Percentiles rank a stretch among this genome's conserved stretches.
phyloP scores from a whole-genome alignment of 2,888 invertebrate genomes.

The Drosophila maculinotata region DNA sequence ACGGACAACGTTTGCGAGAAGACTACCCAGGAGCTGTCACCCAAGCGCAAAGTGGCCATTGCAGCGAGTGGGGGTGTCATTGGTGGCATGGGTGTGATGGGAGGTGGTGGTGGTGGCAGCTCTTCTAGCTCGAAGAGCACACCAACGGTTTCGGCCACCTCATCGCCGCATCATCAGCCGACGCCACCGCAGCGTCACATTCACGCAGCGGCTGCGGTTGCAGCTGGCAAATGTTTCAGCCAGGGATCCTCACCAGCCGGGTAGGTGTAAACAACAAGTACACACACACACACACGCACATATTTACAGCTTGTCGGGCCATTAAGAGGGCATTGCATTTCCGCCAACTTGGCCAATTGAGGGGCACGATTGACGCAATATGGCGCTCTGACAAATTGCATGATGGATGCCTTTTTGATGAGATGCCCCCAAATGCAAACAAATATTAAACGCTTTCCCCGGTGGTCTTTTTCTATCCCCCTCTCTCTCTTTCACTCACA shows the following conservation, averaged over 20 bases:
- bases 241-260: constrained; percentile 85
- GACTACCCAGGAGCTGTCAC: constrained; percentile 68
- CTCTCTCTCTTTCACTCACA: background rate
- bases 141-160: constrained; percentile 78
- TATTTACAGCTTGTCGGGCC: constrained; percentile 22
- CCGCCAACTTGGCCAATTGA: constrained; percentile 25
- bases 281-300: constrained; percentile 7
- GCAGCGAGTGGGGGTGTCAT: constrained; percentile 42
- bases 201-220: constrained; percentile 50
- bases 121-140: constrained; percentile 69
- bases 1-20: constrained; percentile 86
- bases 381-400: constrained; percentile 36
- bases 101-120: constrained; percentile 56
- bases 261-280: constrained; percentile 67
- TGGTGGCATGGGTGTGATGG: too few species aligned
- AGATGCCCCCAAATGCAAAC: constrained; percentile 10
- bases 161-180: constrained; percentile 82
- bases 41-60: constrained; percentile 68
- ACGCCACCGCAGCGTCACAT: constrained; percentile 78
- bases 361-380: constrained; percentile 37
- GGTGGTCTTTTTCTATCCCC: background rate
- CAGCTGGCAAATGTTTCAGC: constrained; percentile 78
- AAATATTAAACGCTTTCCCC: constrained; percentile 2
- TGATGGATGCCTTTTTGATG: constrained; percentile 71
- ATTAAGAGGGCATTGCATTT: constrained; percentile 50